Conservation (phyloP, 64 coral and sea anemone genomes). For the Pocillopora verrucosa region DNA sequence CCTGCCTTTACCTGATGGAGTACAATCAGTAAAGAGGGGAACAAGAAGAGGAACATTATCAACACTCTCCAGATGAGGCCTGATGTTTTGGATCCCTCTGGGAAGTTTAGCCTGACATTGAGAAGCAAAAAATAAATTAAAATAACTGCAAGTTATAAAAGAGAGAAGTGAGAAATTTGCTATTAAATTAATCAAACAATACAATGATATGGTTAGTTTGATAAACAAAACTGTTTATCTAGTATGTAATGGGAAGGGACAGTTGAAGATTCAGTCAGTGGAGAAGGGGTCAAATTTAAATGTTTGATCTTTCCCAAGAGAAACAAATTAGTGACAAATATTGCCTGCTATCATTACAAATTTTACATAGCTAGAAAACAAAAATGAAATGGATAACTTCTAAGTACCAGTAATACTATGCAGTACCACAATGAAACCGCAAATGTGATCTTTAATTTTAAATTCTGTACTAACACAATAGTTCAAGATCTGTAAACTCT, state of each 20-base stretch:
- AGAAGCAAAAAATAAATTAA: background rate
- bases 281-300: too few species aligned
- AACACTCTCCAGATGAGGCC: constrained; percentile 86
- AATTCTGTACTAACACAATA: too few species aligned
- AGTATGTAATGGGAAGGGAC: too few species aligned
- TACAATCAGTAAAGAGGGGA: constrained; percentile 94
- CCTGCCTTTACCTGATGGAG: constrained; percentile 53
- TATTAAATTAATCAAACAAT: too few species aligned
- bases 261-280: background rate
- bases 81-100: constrained; percentile 86
- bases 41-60: constrained; percentile 97
- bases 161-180: background rate
- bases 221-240: too few species aligned
- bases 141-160: background rate
- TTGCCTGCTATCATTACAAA: background rate
- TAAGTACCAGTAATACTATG: background rate
- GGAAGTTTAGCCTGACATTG: constrained; percentile 88
- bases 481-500: too few species aligned
- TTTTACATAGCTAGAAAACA: background rate
- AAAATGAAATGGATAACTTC: background rate
- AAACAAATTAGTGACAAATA: background rate
- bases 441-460: too few species aligned
- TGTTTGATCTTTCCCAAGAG: too few species aligned
- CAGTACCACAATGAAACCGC: background rate
- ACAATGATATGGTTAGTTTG: too few species aligned